Evolutionary conservation across 1,140 invertebrate genomes (phyloP).

Genomic region (Dufourea novaeangliae): DNA sequence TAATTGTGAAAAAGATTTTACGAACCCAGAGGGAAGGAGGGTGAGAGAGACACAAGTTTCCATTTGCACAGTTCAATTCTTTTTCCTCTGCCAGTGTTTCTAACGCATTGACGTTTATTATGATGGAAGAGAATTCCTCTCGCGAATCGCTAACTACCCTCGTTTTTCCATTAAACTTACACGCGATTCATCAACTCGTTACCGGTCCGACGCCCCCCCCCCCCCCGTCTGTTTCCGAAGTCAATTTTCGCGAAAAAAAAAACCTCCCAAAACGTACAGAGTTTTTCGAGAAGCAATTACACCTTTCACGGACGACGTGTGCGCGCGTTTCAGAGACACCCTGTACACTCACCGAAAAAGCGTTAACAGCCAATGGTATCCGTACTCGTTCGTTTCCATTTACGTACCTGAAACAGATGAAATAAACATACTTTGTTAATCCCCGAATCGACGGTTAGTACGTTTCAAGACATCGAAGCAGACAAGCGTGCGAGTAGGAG

Average conservation of each 20-base stretch:
- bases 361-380: not conserved
- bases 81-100: not conserved
- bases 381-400: constrained; percentile 5
- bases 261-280: too few species aligned
- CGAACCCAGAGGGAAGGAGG: not conserved
- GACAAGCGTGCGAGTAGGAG: not conserved
- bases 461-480: not conserved
- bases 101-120: constrained; percentile 6
- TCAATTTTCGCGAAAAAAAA: not conserved
- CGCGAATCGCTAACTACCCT: not conserved
- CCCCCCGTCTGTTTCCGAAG: not conserved
- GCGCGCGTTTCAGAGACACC: not conserved
- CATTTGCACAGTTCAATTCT: not conserved
- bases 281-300: not conserved
- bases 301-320: too few species aligned
- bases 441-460: not conserved
- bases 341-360: not conserved
- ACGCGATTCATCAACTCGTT: constrained; percentile 1
- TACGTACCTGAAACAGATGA: constrained; percentile 36
- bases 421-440: not conserved
- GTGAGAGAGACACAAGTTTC: not conserved
- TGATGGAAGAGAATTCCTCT: constrained; percentile 1
- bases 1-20: not conserved
- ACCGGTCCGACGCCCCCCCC: too few species aligned
- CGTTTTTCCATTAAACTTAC: constrained; percentile 6